Percentiles rank a stretch among this genome's conserved stretches.
Evolutionary conservation across 2,113 vertebrate genomes (phyloP).

Genomic region (Chroicocephalus ridibundus): DNA sequence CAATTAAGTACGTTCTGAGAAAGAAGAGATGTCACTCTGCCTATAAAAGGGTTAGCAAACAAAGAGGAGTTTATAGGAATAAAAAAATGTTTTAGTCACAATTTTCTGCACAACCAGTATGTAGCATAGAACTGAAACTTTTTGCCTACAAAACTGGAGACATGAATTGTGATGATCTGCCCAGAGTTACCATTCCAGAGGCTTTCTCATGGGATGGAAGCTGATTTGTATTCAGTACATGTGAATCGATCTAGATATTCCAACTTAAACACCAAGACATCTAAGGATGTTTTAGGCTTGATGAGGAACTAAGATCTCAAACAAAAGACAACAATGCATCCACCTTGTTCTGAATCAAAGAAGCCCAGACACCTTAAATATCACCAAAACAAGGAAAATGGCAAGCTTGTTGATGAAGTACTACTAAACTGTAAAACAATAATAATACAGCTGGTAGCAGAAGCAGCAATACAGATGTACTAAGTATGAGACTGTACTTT

Average conservation of each 20-base stretch:
- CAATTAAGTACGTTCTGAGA: not conserved
- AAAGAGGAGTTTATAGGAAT: not conserved
- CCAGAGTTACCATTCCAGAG: not conserved
- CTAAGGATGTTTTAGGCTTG: not conserved
- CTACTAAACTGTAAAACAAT: not conserved
- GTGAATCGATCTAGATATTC: not conserved
- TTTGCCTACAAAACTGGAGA: not conserved
- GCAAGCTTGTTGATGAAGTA: not conserved
- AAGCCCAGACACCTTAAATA: not conserved
- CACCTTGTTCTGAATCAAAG: not conserved
- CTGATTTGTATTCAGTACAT: not conserved
- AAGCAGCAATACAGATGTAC: not conserved
- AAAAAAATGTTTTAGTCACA: not conserved
- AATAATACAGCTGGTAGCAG: not conserved
- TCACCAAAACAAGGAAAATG: not conserved
- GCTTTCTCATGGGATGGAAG: not conserved
- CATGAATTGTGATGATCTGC: not conserved
- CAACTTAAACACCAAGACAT: not conserved
- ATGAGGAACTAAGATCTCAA: not conserved
- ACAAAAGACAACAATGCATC: not conserved
- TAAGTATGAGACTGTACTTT: not conserved
- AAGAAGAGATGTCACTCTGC: not conserved
- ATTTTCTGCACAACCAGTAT: not conserved
- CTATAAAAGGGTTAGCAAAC: not conserved
- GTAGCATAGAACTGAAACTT: not conserved